Evolutionary conservation across 2,888 invertebrate species (phyloP).

Genomic region (Seladonia tumulorum): DNA sequence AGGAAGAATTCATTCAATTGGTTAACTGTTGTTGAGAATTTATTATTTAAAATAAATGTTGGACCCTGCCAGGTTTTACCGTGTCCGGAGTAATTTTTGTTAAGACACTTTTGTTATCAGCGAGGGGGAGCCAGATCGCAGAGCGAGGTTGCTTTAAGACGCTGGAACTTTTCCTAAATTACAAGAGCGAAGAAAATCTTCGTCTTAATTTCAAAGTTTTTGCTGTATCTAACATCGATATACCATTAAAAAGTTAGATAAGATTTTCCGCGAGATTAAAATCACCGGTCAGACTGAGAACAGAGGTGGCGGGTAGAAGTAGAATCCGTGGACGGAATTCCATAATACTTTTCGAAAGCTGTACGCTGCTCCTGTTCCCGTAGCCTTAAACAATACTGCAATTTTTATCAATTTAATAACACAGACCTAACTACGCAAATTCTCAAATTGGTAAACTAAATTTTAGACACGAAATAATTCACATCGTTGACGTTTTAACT

Average conservation of each 20-base stretch:
- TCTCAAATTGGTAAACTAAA: neutral
- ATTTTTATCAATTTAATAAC: neutral
- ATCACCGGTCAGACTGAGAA: slow-evolving; percentile 19
- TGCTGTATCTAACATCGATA: slow-evolving; percentile 48
- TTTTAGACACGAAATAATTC: no score
- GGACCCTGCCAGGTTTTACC: neutral
- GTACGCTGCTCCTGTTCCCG: neutral
- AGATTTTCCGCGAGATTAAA: slow-evolving; percentile 45
- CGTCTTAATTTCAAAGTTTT: slow-evolving; percentile 56
- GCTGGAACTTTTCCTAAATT: slow-evolving; percentile 43
- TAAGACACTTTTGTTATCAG: slow-evolving; percentile 44
- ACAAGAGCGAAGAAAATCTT: slow-evolving; percentile 36
- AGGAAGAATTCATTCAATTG: no score
- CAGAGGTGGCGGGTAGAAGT: neutral
- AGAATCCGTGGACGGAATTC: neutral
- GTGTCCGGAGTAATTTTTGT: neutral
- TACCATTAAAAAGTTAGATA: slow-evolving; percentile 58
- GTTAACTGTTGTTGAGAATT: no score
- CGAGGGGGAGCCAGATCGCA: neutral
- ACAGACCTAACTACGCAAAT: neutral
- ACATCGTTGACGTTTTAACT: no score
- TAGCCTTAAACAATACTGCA: neutral
- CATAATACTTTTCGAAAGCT: neutral
- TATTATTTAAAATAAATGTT: neutral
- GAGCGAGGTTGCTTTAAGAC: neutral